A percentile compares a stretch with the other conserved stretches of the same genome.
Conservation (phyloP, 2,113 vertebrate genomes). For the Petrocephalus zakoni region DNA sequence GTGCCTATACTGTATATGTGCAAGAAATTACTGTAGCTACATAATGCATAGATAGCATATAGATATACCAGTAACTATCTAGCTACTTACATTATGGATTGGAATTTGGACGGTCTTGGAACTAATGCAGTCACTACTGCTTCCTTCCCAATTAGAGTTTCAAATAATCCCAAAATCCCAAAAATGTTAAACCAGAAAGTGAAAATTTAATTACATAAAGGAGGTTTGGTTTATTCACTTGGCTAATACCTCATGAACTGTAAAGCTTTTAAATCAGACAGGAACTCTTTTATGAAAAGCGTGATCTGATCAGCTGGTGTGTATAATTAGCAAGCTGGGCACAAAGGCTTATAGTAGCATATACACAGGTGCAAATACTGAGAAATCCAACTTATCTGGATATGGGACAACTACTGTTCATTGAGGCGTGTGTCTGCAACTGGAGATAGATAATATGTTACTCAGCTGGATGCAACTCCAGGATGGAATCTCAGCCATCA, state of each 20-base stretch:
- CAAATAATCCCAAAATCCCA: neutral
- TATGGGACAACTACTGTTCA: neutral
- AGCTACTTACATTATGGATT: neutral
- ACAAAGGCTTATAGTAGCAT: neutral
- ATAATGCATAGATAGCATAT: neutral
- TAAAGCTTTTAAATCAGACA: neutral
- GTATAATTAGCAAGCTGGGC: neutral
- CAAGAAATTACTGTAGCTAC: neutral
- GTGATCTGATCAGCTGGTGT: neutral
- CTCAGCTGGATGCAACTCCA: neutral
- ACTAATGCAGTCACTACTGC: neutral
- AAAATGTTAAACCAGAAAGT: neutral
- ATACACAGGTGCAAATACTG: neutral
- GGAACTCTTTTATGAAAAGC: neutral
- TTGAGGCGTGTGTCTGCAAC: neutral
- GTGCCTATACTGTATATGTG: no score
- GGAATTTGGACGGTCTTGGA: neutral
- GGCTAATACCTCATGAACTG: neutral
- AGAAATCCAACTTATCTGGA: neutral
- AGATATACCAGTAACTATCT: no score
- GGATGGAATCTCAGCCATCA: neutral
- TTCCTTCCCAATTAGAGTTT: neutral
- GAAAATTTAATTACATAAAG: neutral
- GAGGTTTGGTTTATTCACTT: neutral
- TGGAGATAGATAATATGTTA: neutral